Evolutionary conservation across 2,797 vertebrate genomes (phyloP).

Genomic region (Chromobotia macracanthus): DNA sequence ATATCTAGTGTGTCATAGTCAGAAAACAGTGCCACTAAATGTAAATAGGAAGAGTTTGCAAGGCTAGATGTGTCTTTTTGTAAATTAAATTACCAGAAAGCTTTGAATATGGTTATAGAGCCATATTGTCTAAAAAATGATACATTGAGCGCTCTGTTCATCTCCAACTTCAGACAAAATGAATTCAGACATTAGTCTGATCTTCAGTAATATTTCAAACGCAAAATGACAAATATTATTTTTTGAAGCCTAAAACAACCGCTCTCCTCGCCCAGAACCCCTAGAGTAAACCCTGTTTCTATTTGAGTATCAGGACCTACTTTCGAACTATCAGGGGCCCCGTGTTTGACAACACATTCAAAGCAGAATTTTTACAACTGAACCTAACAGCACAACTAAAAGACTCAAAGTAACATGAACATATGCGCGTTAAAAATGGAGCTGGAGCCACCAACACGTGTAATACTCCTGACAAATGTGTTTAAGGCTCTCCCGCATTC

Average conservation of each 20-base stretch:
- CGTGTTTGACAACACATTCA: constrained; percentile 72
- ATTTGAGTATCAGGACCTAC: constrained; percentile 74
- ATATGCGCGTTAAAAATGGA: not conserved
- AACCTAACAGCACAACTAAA: constrained; percentile 29
- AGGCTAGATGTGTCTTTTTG: not conserved
- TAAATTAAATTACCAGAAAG: not conserved
- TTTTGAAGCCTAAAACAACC: constrained; percentile 63
- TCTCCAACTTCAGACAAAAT: constrained; percentile 67
- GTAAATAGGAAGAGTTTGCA: not conserved
- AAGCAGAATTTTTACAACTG: constrained; percentile 58
- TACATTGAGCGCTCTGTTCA: not conserved
- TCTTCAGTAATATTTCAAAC: constrained; percentile 62
- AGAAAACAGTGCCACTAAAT: not conserved
- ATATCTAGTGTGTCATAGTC: not conserved
- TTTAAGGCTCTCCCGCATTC: constrained; percentile 5
- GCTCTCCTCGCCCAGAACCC: constrained; percentile 67
- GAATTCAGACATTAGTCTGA: constrained; percentile 72
- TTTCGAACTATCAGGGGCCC: constrained; percentile 66
- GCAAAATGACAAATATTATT: constrained; percentile 74
- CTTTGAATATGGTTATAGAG: not conserved
- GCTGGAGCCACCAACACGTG: not conserved
- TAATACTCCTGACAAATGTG: constrained; percentile 11
- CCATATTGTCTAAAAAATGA: not conserved
- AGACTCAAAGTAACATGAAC: constrained; percentile 11
- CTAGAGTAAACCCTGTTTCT: constrained; percentile 70